Evolutionary conservation across 2,113 vertebrate species (phyloP).

Genomic region (Periophthalmus modestus): DNA sequence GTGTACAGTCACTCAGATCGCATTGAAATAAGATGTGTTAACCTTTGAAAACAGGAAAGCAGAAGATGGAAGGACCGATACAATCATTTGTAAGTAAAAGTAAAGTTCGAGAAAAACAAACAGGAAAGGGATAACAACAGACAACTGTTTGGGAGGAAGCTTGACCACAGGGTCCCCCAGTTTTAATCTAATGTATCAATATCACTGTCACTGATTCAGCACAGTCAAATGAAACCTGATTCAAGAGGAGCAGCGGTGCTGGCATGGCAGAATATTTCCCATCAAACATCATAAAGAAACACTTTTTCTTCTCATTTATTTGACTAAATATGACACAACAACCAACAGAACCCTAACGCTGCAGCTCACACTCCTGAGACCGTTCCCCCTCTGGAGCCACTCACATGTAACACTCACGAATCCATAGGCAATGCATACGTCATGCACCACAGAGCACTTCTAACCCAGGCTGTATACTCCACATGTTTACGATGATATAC

Average conservation of each 20-base stretch:
- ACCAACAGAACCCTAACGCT: conserved; percentile 18
- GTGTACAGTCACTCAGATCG: conserved; percentile 9
- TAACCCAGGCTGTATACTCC: conserved; percentile 29
- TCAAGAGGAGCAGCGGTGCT: conserved; percentile 52
- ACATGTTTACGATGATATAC: conserved; percentile 60
- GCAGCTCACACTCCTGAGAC: conserved; percentile 40
- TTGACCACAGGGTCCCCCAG: conserved; percentile 33
- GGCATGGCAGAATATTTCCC: conserved; percentile 41
- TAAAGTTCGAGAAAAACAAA: conserved; percentile 32
- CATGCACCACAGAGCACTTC: conserved; percentile 59
- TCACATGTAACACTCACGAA: conserved; percentile 49
- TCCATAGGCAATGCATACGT: conserved; percentile 47
- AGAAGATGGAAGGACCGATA: conserved; percentile 31
- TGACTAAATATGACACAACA: conserved; percentile 29
- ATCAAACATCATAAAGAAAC: conserved; percentile 36
- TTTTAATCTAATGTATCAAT: conserved; percentile 47
- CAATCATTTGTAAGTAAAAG: conserved; percentile 49
- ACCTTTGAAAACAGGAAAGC: conserved; percentile 19
- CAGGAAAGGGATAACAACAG: conserved; percentile 28
- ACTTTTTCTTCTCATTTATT: conserved; percentile 7
- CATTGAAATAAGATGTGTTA: conserved; percentile 38
- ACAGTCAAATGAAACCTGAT: conserved; percentile 61
- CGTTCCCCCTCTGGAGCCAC: conserved; percentile 35
- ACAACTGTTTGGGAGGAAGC: conserved; percentile 26
- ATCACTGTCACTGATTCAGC: conserved; percentile 56